Evolutionary conservation across 2,113 vertebrate genomes (phyloP).

Genomic region (Pelobates fuscus): DNA sequence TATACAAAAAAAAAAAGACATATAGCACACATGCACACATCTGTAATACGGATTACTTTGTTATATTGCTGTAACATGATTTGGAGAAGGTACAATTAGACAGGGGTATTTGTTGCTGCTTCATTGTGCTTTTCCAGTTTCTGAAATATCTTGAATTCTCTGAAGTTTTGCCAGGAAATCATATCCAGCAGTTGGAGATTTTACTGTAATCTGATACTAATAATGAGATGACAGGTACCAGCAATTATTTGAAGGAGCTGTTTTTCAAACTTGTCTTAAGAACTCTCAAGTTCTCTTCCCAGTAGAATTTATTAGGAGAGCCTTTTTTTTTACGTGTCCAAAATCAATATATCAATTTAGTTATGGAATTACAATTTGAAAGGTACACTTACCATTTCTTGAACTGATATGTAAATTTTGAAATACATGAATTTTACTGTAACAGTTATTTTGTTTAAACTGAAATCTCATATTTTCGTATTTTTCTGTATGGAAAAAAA

Average conservation of each 20-base stretch:
- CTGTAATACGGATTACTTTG: slow-evolving; percentile 6
- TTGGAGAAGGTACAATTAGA: slow-evolving; percentile 44
- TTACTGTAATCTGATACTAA: slow-evolving; percentile 53
- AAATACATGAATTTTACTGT: not conserved
- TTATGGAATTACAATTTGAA: slow-evolving; percentile 30
- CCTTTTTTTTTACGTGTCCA: slow-evolving; percentile 2
- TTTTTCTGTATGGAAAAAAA: no score
- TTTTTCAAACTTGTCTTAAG: slow-evolving; percentile 50
- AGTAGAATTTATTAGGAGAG: slow-evolving; percentile 33
- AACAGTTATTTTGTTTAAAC: no score
- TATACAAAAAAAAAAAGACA: no score
- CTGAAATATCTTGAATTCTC: slow-evolving; percentile 47
- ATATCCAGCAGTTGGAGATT: slow-evolving; percentile 40
- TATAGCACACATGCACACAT: not conserved
- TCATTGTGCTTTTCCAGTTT: slow-evolving; percentile 40
- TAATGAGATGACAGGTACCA: slow-evolving; percentile 55
- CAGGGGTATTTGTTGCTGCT: slow-evolving; percentile 43
- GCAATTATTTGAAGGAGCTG: slow-evolving; percentile 53
- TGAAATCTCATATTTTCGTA: no score
- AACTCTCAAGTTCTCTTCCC: slow-evolving; percentile 52
- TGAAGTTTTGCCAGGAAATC: slow-evolving; percentile 43
- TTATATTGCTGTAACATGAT: slow-evolving; percentile 22
- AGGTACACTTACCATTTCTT: slow-evolving; percentile 16
- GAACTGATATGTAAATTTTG: not conserved
- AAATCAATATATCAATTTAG: slow-evolving; percentile 44